phyloP scores from a whole-genome alignment of 2,797 vertebrate species.

The Morus bassanus region DNA sequence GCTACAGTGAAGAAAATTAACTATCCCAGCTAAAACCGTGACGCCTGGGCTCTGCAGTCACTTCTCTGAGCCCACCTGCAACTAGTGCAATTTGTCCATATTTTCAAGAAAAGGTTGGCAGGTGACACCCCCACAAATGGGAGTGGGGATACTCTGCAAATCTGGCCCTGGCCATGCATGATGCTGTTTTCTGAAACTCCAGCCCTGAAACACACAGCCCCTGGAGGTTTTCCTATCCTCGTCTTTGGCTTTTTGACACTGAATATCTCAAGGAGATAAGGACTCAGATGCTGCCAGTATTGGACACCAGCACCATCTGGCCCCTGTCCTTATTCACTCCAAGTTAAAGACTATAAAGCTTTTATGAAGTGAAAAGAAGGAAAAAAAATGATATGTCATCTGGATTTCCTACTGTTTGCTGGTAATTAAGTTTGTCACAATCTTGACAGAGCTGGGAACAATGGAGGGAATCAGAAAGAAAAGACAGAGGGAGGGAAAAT shows the following conservation, averaged over 20 bases:
- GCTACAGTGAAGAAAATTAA: too few species aligned
- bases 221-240: neutral
- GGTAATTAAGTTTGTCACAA: slow-evolving; percentile 66
- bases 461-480: slow-evolving; percentile 23
- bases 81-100: neutral
- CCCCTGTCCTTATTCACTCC: neutral
- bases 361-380: slow-evolving; percentile 6
- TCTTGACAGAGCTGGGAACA: slow-evolving; percentile 54
- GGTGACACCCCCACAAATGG: rapidly evolving
- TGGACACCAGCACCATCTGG: slow-evolving; percentile 41
- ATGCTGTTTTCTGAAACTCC: neutral
- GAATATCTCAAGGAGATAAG: neutral
- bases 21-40: too few species aligned
- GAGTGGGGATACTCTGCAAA: neutral
- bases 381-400: neutral
- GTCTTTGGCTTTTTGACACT: neutral
- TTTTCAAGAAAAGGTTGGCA: neutral
- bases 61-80: neutral
- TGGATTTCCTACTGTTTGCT: slow-evolving; percentile 55
- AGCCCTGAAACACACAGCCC: rapidly evolving
- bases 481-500: slow-evolving; percentile 22
- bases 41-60: neutral
- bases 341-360: slow-evolving; percentile 26
- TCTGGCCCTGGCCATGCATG: neutral
- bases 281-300: neutral